A percentile compares a stretch with the other conserved stretches of the same genome.
phyloP scores from a whole-genome alignment of 2,888 invertebrate genomes.

The Drosophila dives region DNA sequence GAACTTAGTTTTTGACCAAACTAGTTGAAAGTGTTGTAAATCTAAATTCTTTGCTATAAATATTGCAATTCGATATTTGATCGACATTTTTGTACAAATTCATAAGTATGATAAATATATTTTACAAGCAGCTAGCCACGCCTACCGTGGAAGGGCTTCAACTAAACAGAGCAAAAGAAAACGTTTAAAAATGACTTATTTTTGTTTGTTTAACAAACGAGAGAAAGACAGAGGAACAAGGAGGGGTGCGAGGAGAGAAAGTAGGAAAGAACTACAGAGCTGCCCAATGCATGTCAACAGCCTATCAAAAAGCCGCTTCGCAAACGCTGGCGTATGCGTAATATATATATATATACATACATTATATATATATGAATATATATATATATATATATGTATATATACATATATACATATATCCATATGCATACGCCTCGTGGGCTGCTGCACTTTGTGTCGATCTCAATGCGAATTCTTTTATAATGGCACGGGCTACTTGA shows the following conservation, averaged over 20 bases:
- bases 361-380: neutral
- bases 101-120: neutral
- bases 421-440: constrained; percentile 48
- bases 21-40: no score
- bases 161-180: neutral
- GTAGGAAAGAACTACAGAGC: neutral
- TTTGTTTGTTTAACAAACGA: constrained; percentile 13
- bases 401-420: no score
- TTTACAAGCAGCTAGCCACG: constrained; percentile 8
- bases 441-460: constrained; percentile 40
- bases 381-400: neutral
- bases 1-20: no score
- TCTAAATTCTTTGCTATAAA: neutral
- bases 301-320: constrained; percentile 44
- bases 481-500: constrained; percentile 8
- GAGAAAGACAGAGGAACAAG: neutral
- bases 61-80: neutral
- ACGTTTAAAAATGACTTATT: constrained; percentile 12
- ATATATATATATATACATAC: constrained; percentile 3
- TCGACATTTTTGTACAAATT: neutral
- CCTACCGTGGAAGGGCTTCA: neutral
- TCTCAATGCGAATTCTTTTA: constrained; percentile 29
- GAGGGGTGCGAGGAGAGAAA: neutral
- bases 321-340: constrained; percentile 59
- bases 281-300: constrained; percentile 42